phyloP scores from a whole-genome alignment of 2,797 vertebrate species.

The Cyprinella venusta region DNA sequence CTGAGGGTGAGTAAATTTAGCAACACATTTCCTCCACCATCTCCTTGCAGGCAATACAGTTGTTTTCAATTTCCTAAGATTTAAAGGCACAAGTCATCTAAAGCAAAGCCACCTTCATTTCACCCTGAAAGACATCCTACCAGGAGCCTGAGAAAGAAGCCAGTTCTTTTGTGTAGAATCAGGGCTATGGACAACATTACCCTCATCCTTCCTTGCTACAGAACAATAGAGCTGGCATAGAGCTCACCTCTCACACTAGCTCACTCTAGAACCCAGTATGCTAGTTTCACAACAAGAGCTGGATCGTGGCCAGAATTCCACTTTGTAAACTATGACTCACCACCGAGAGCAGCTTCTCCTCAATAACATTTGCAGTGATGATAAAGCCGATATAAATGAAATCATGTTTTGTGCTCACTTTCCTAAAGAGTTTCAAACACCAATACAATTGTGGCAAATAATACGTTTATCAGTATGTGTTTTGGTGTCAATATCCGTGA shows the following conservation, averaged over 20 bases:
- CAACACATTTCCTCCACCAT: no score
- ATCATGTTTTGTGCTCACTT: neutral
- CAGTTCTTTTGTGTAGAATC: constrained; percentile 41
- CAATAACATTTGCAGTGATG: constrained; percentile 19
- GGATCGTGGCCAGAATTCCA: constrained; percentile 24
- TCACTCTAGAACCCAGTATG: constrained; percentile 33
- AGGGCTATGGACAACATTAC: constrained; percentile 49
- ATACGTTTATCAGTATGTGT: neutral
- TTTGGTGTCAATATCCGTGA: neutral
- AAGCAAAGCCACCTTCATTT: constrained; percentile 39
- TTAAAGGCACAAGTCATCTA: neutral
- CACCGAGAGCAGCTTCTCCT: constrained; percentile 31
- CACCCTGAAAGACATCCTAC: constrained; percentile 45
- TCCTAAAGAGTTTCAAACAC: constrained; percentile 14
- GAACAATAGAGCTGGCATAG: constrained; percentile 45
- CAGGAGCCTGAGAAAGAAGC: constrained; percentile 45
- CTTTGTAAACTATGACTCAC: constrained; percentile 49
- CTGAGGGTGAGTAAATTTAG: no score
- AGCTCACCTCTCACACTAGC: constrained; percentile 32
- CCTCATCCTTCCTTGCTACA: constrained; percentile 51
- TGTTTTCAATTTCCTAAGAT: neutral
- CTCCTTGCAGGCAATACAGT: no score
- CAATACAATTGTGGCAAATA: neutral
- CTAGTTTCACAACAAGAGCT: constrained; percentile 47
- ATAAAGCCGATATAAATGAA: constrained; percentile 6